phyloP scores from a whole-genome alignment of 2,113 vertebrate species.

The Chaenocephalus aceratus region DNA sequence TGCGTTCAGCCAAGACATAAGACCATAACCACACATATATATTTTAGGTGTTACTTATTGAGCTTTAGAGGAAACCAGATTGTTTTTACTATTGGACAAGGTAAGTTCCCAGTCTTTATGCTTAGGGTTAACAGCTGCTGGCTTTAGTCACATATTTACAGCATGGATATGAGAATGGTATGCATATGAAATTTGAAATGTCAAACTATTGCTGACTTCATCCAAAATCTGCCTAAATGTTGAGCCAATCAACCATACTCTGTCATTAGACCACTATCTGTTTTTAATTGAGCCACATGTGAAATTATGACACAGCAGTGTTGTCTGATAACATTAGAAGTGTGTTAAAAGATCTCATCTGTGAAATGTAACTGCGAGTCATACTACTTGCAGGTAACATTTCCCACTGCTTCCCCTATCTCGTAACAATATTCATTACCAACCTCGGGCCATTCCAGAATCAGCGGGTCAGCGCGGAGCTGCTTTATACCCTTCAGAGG shows the following conservation, averaged over 20 bases:
- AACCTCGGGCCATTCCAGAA: conserved; percentile 44
- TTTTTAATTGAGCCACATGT: not conserved
- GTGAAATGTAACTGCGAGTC: conserved; percentile 42
- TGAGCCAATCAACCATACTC: not conserved
- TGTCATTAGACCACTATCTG: not conserved
- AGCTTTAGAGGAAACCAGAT: not conserved
- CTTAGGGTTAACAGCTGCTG: too few relatives aligned
- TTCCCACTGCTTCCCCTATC: conserved; percentile 38
- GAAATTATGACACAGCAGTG: not conserved
- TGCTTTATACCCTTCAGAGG: conserved; percentile 61
- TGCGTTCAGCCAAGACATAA: not conserved
- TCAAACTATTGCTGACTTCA: not conserved
- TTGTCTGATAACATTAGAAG: conserved; percentile 8
- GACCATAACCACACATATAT: not conserved
- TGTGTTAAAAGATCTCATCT: conserved; percentile 9
- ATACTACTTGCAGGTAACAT: conserved; percentile 36
- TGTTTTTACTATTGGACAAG: too few relatives aligned
- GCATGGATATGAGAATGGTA: not conserved
- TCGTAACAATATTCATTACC: conserved; percentile 61
- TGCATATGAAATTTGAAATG: not conserved
- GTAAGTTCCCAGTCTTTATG: too few relatives aligned
- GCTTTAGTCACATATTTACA: not conserved
- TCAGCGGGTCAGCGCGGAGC: conserved; percentile 58
- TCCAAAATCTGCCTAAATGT: not conserved
- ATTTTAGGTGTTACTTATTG: not conserved